Base-by-base conservation (phyloP, 2,888 invertebrate species). In the Urechis unicinctus region DNA sequence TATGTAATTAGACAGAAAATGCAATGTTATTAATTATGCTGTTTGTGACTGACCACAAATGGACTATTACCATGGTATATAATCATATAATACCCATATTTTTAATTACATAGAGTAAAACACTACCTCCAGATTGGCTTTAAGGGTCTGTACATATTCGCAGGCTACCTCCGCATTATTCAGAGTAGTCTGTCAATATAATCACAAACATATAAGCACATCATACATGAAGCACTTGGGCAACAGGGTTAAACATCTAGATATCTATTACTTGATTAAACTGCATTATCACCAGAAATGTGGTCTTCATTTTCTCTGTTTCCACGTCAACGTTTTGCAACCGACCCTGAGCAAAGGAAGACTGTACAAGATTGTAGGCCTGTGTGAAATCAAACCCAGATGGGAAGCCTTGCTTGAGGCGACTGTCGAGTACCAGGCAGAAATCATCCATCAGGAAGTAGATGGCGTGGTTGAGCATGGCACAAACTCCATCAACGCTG, bases 401-500 rank as follows among this genome's bases (percentile, higher is more conserved):
- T 0, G 89, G 88, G 75, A 88, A 89, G 1, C 90, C 90, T 68
- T 85, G 85, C 90, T 68, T 85, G 84, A 96, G 81, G 53, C 87
- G 84, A 36, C 83, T 82, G 60, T 85, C 84, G 47, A 94, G 80
- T 46, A 88, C 85, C 60, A 84, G 84, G 36, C 87, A 84, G 74
- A 88, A 89, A 68, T 88, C 88, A 42, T 88, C 87, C 81, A 97
- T 96, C 58, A 98, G 81, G 60, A 89, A 85, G 0, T 89, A 84
- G 66, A 88, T 87, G 3, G 89, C 91, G 78, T 93, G 92, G 81
- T 98, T 98, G 29, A 98, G 86, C 66, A 94, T 90, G 1, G 92
- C 95, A 81, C 98, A 98, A 47, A 91, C 88, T 52, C 94, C 96
- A 79, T 97, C 96, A 57, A 96, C 84, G 73, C 91, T 94, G 71